A percentile compares a stretch with the other conserved stretches of the same genome.
Conservation (phyloP, 2,797 vertebrate species). For the Spatula clypeata region DNA sequence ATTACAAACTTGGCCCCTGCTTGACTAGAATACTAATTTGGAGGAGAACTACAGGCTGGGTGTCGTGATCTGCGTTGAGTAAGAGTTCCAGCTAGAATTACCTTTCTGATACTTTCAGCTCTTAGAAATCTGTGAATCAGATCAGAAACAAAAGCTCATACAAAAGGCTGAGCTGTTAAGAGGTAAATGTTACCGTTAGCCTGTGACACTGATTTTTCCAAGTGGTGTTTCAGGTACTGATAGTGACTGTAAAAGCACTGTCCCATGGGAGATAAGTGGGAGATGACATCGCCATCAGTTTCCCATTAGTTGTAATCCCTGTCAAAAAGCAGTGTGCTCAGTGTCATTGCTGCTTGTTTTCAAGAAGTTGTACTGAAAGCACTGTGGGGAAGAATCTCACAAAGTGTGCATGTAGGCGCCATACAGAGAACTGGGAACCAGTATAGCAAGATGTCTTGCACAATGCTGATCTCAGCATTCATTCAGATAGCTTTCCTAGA, state of each 20-base stretch:
- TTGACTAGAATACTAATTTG: not conserved
- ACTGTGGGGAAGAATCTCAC: not conserved
- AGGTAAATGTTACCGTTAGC: not conserved
- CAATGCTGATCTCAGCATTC: rapidly evolving
- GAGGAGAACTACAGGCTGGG: not conserved
- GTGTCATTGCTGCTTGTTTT: rapidly evolving
- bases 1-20: not conserved
- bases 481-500: not conserved
- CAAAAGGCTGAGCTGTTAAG: not conserved
- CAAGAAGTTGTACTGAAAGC: not conserved
- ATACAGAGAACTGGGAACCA: not conserved
- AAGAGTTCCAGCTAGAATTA: not conserved
- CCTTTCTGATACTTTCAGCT: not conserved
- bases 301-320: not conserved
- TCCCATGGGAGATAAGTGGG: rapidly evolving
- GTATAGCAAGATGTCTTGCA: not conserved
- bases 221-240: rapidly evolving
- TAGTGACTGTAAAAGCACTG: not conserved
- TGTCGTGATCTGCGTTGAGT: not conserved
- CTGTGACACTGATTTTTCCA: not conserved
- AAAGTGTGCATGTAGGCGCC: rapidly evolving
- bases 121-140: not conserved
- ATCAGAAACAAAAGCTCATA: not conserved
- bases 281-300: not conserved
- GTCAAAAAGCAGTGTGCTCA: rapidly evolving